Percentiles rank a stretch among this genome's conserved stretches.
Conservation (phyloP, 1,140 invertebrate genomes). For the Philotrypesis tridentata region DNA sequence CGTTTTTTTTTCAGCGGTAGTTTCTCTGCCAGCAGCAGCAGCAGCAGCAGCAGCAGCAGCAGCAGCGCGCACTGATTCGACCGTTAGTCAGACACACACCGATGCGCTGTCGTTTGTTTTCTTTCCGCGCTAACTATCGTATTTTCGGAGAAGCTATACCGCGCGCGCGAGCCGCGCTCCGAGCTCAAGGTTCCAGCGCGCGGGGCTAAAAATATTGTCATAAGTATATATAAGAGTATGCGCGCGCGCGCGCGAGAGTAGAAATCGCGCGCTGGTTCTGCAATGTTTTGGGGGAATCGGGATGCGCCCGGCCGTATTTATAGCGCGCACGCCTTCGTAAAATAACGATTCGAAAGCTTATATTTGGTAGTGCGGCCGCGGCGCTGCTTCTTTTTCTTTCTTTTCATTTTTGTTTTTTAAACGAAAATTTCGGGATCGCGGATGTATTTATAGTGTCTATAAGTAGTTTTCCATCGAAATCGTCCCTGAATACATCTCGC, state of each 20-base stretch:
- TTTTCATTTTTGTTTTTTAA: no score
- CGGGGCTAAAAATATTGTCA: slow-evolving; percentile 45
- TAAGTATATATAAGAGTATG: neutral
- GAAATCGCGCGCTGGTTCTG: slow-evolving; percentile 36
- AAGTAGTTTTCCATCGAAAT: neutral
- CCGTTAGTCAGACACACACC: neutral
- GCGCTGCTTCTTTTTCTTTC: neutral
- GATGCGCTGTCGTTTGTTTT: neutral
- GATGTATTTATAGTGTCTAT: neutral
- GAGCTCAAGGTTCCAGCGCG: slow-evolving; percentile 28
- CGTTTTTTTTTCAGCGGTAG: no score
- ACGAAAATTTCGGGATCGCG: slow-evolving; percentile 31
- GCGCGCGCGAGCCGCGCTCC: no score
- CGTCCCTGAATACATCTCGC: no score
- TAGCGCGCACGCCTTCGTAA: slow-evolving; percentile 39
- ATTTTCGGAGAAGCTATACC: neutral
- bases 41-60: no score
- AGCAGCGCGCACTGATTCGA: neutral
- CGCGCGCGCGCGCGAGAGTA: neutral
- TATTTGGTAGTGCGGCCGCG: slow-evolving; percentile 37
- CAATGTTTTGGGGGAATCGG: slow-evolving; percentile 46
- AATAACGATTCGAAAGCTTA: slow-evolving; percentile 41
- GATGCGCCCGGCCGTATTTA: slow-evolving; percentile 34
- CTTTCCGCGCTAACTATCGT: neutral
- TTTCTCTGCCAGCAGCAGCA: no score